Evolutionary conservation across 2,888 invertebrate genomes (phyloP).

Genomic region (Parnassius glacialis): DNA sequence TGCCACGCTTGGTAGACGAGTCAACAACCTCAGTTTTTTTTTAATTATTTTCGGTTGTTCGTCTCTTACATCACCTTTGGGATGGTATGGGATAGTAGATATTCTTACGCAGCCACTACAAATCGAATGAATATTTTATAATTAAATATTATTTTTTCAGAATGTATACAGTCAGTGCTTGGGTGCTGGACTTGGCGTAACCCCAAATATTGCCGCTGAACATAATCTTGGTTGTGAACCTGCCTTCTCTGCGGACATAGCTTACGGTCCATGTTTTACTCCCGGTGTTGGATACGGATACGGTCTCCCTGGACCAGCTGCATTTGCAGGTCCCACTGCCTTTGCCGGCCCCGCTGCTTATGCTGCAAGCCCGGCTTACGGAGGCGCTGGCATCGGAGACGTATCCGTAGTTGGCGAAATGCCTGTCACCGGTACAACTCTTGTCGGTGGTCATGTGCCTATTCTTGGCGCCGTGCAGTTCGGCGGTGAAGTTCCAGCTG

Average conservation of each 20-base stretch:
- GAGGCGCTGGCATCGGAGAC: slow-evolving; percentile 38
- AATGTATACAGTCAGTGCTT: slow-evolving; percentile 9
- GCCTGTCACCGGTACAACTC: slow-evolving; percentile 37
- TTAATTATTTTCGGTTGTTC: too few species aligned
- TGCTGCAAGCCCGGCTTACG: slow-evolving; percentile 30
- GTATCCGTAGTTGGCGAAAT: slow-evolving; percentile 38
- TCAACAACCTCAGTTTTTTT: too few species aligned
- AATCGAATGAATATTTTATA: too few species aligned
- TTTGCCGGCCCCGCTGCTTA: not conserved
- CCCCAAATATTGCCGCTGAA: slow-evolving; percentile 43
- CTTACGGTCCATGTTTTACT: not conserved
- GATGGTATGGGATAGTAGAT: too few species aligned
- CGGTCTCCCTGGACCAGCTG: slow-evolving; percentile 20
- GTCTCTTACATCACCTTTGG: too few species aligned
- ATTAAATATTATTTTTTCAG: slow-evolving; percentile 1
- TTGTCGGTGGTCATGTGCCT: slow-evolving; percentile 42
- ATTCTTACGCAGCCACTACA: too few species aligned
- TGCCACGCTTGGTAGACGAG: too few species aligned
- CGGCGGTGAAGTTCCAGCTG: slow-evolving; percentile 40
- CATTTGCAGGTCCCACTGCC: slow-evolving; percentile 5
- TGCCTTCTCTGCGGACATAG: not conserved
- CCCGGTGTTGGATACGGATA: slow-evolving; percentile 9
- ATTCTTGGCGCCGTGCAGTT: slow-evolving; percentile 44
- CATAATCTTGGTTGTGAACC: slow-evolving; percentile 48
- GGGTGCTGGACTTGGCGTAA: slow-evolving; percentile 9